Evolutionary conservation across 2,888 invertebrate species (phyloP).

Genomic region (Trilocha varians): DNA sequence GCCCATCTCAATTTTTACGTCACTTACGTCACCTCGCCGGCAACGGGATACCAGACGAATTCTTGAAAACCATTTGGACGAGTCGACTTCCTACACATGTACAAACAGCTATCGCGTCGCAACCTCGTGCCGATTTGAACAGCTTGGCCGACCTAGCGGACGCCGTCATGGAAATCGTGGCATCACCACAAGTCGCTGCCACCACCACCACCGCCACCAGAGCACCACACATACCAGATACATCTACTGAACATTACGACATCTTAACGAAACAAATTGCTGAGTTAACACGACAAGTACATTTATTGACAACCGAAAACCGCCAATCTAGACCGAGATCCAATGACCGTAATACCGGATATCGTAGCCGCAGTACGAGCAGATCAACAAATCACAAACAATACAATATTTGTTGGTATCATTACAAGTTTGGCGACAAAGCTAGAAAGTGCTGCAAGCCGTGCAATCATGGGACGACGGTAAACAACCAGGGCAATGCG

Average conservation of each 20-base stretch:
- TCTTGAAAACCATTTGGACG: constrained; percentile 8
- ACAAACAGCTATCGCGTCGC: constrained; percentile 8
- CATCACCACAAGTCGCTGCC: not conserved
- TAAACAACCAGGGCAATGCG: constrained; percentile 8
- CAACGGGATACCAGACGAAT: constrained; percentile 6
- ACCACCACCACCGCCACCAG: not conserved
- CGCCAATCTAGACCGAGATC: not conserved
- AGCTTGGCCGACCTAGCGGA: constrained; percentile 5
- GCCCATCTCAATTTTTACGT: constrained; percentile 13
- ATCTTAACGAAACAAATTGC: not conserved
- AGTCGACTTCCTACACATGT: constrained; percentile 7
- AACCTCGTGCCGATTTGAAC: not conserved
- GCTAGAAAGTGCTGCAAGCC: not conserved
- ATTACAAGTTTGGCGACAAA: no score
- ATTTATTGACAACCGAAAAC: no score
- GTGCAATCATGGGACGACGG: not conserved
- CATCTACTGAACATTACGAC: not conserved
- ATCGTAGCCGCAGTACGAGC: not conserved
- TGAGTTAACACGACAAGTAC: no score
- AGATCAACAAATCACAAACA: not conserved
- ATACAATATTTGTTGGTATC: no score
- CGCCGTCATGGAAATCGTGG: constrained; percentile 1
- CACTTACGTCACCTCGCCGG: constrained; percentile 12
- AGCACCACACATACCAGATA: no score
- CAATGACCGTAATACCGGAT: not conserved